Base-by-base conservation (phyloP, 2,888 invertebrate genomes). In the Drosophila conformis region DNA sequence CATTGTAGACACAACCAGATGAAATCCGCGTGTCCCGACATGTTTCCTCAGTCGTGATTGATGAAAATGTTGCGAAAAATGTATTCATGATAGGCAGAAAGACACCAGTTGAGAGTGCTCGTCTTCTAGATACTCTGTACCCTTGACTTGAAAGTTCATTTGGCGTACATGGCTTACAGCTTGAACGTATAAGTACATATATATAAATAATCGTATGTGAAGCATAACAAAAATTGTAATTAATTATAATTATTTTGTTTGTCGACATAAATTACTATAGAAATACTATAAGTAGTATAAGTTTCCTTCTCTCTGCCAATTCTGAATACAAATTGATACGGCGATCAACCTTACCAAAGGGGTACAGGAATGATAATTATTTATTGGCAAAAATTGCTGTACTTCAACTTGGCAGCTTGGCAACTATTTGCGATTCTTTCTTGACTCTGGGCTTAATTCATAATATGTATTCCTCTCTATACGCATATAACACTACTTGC, bases 31-130 rank as follows among this genome's bases (percentile, higher is more conserved):
- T 63, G 21, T 38, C 51, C 59, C 56, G 65, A 58, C 71, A 69
- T 68, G 33, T 65, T 80, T 63, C 40, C 31, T 42, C 66, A 13
- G 33, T 25, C 42, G 53, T 82, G 82, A 84, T 84, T 84, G 72
- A 84, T 78, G 78, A 53, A 60, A 58, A 62, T 57, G 36, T 62
- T 40, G 46, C 33, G 8, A 27, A 46, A 66, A 38, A 33, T 52
- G 52, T 63, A 33, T 48, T 52, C 31, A 27, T 11, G 8, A 27
- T 25, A 33, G 25, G 4, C 27, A 38, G 5, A 25, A 13, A 2
- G n/a, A 25, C 7, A 25, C 25, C 46, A 46, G 46, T 46, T 25
- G 46, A 4, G 15, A 46, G 21, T 46, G 21, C 7, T 25, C 21
- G 13, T 4, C 15, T 1, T 7, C 21, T 4, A 25, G 25, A 46